Evolutionary conservation across 2,113 vertebrate genomes (phyloP), one percentile per base, ranked within the genome.

Genomic region (Pyrgilauda ruficollis): DNA sequence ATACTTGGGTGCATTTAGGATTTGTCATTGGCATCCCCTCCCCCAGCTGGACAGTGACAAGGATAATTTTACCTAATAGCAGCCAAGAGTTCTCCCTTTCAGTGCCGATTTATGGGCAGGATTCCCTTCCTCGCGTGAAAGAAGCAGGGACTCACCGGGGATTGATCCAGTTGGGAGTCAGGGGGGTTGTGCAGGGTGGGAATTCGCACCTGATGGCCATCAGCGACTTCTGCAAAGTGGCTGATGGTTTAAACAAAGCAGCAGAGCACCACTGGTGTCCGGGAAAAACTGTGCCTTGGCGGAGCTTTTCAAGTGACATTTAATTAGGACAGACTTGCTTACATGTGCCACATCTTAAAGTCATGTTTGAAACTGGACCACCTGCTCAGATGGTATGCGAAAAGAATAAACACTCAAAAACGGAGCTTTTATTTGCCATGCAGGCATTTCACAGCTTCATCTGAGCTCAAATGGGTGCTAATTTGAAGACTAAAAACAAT

Each of bases 11-110:
- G 80, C 24, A 59, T 96, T 93, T 66, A 43, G 88, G 82, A 43
- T 21, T 87, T 58, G 84, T 44, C 93, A 78, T 39, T 87, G 87
- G 84, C 58, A 7, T 85, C 81, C 77, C 93, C 64, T 95, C 89
- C 92, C 75, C 86, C 15, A 1, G 1, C 16, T 33, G 90, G 80
- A 52, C 76, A 82, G 88, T 86, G 89, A 63, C 28, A 61, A 76
- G 85, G 84, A 88, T 96, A 93, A 92, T 94, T 96, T 97, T 77
- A 88, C 91, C 76, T 50, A 37, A 33, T n/a, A 52, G 92, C 62
- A 89, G 93, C 92, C 93, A 75, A 73, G 94, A 73, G 46, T 70
- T 91, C 70, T 94, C 93, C 37, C 22, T 87, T 37, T 31, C 95
- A 78, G 31, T 7, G 76, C 79, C 43, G 67, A 3, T 83, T 78